A percentile compares a stretch with the other conserved stretches of the same genome.
phyloP scores from a whole-genome alignment of 2,113 vertebrate species.

The Lasiurus borealis region DNA sequence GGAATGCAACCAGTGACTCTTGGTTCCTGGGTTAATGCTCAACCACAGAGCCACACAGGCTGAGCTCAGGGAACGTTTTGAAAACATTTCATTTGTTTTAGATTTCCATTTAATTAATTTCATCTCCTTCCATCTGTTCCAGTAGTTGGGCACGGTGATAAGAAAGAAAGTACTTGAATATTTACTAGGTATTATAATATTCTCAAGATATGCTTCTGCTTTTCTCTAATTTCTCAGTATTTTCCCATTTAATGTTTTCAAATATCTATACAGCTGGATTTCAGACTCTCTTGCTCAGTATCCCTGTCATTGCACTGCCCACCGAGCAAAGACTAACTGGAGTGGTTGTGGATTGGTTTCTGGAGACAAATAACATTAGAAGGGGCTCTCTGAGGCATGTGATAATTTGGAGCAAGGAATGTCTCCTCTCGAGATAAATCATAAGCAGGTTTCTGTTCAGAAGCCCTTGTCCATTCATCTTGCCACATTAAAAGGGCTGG shows the following conservation, averaged over 20 bases:
- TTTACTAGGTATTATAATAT: neutral
- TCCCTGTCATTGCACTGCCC: conserved; percentile 33
- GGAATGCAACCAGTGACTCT: too few species aligned
- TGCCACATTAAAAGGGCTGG: neutral
- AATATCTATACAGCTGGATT: neutral
- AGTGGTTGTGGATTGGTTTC: neutral
- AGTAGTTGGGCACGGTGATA: conserved; percentile 24
- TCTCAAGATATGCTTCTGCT: neutral
- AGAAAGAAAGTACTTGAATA: conserved; percentile 4
- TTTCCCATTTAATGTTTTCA: conserved; percentile 10
- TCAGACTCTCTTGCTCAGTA: neutral
- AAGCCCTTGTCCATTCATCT: neutral
- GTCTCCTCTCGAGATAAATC: conserved; percentile 64
- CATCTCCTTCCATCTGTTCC: conserved; percentile 19
- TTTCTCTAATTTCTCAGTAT: conserved; percentile 41
- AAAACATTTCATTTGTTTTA: conserved; percentile 40
- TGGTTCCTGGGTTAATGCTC: too few species aligned
- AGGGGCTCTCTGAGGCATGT: neutral
- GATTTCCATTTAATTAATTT: conserved; percentile 54
- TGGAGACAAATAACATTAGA: neutral
- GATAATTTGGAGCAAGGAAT: neutral
- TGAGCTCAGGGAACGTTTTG: neutral
- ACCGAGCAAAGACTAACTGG: conserved; percentile 43
- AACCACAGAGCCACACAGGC: too few species aligned
- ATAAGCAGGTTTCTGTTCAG: neutral